A percentile compares a stretch with the other conserved stretches of the same genome.
These are phyloP conservation scores for Phalloptychus januarius DNA, from an alignment of 2,797 vertebrate genomes.

Conservation along the genomic window DNA sequence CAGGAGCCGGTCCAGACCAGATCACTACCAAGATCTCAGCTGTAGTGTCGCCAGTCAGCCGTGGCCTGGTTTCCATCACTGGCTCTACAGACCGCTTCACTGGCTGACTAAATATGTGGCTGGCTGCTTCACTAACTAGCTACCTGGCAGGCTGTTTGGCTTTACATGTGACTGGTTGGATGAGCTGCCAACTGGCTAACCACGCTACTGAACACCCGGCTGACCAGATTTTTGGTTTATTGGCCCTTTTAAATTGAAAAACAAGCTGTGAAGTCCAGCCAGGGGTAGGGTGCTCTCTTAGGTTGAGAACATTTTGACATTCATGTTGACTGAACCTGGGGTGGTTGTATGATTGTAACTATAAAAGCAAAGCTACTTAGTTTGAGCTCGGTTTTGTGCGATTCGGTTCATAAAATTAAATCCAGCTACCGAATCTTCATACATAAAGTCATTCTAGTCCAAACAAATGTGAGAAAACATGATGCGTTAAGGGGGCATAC, in stretches of 20 bases:
- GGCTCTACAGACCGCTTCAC: constrained; percentile 39
- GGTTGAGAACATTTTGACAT: constrained; percentile 27
- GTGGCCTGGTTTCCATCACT: constrained; percentile 68
- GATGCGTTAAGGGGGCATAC: background rate
- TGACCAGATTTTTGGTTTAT: constrained; percentile 39
- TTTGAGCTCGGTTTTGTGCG: background rate
- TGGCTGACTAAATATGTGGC: constrained; percentile 47
- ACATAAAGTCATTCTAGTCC: background rate
- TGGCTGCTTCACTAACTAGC: constrained; percentile 47
- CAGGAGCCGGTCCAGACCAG: constrained; percentile 56
- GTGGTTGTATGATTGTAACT: background rate
- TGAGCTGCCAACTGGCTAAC: constrained; percentile 55
- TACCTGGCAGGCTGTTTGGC: constrained; percentile 52
- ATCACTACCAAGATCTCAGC: constrained; percentile 67
- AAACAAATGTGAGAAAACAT: background rate
- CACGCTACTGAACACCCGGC: constrained; percentile 11
- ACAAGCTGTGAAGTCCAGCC: constrained; percentile 65
- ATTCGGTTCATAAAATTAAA: background rate
- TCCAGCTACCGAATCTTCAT: background rate
- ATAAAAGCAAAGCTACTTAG: background rate
- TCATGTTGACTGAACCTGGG: constrained; percentile 17
- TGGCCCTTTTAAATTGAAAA: constrained; percentile 59
- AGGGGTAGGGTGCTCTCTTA: constrained; percentile 52
- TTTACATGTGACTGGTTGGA: constrained; percentile 40
- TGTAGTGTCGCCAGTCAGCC: constrained; percentile 50